These are phyloP conservation scores for Chelonoidis abingdonii DNA, from an alignment of 2,113 vertebrate species.

Conservation along the genomic window DNA sequence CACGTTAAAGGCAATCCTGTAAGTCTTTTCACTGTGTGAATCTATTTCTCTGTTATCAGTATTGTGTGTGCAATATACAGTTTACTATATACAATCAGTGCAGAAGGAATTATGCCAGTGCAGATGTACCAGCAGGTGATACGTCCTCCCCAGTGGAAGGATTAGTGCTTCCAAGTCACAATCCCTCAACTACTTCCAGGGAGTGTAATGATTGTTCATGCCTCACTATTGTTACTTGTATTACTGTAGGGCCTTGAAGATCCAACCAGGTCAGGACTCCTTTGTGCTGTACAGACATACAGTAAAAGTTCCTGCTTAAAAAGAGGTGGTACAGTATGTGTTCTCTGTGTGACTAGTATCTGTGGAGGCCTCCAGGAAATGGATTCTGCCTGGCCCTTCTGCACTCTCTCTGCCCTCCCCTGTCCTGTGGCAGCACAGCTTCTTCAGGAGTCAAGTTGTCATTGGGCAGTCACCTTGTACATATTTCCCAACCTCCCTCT, in stretches of 20 bases:
- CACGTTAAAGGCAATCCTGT: not conserved
- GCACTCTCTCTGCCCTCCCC: not conserved
- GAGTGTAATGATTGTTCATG: not conserved
- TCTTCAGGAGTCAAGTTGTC: not conserved
- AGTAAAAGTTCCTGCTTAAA: not conserved
- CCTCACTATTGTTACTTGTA: not conserved
- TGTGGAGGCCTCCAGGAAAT: not conserved
- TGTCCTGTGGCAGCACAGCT: not conserved
- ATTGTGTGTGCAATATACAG: not conserved
- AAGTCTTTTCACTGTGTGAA: not conserved
- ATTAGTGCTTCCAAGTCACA: not conserved
- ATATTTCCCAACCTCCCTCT: not conserved
- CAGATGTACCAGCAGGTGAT: not conserved
- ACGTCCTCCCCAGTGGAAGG: rapidly evolving
- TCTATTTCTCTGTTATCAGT: not conserved
- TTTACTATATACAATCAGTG: not conserved
- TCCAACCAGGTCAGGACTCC: not conserved
- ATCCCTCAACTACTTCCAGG: not conserved
- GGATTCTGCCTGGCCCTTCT: not conserved
- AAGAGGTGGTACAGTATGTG: not conserved
- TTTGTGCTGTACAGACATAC: not conserved
- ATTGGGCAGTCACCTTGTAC: not conserved
- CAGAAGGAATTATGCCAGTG: not conserved
- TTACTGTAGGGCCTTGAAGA: not conserved
- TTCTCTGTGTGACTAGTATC: not conserved